Conservation (phyloP, 2,113 vertebrate genomes). For the Peromyscus leucopus region DNA sequence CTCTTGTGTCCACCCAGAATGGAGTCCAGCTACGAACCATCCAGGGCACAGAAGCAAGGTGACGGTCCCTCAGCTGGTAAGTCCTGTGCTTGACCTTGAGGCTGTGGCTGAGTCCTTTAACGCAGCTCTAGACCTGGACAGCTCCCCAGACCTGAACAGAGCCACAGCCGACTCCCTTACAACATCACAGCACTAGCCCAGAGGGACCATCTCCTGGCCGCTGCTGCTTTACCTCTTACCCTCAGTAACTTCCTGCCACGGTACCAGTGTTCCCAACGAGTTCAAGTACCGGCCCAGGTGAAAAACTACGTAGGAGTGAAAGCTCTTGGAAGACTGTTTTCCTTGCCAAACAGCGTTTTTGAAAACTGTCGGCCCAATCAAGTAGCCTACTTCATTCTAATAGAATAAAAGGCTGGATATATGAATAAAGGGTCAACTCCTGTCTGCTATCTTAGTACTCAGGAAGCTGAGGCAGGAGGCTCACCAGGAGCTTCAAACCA, state of each 20-base stretch:
- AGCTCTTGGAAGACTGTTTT: not conserved
- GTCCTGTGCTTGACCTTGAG: not conserved
- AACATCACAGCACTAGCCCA: not conserved
- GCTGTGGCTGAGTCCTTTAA: not conserved
- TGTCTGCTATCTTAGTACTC: not conserved
- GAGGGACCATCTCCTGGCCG: not conserved
- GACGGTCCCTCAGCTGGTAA: not conserved
- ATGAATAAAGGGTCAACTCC: not conserved
- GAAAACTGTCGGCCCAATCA: not conserved
- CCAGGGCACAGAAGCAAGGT: not conserved
- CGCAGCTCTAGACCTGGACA: not conserved
- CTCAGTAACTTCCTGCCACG: not conserved
- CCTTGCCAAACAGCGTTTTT: not conserved
- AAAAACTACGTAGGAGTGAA: not conserved
- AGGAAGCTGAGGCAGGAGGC: not conserved
- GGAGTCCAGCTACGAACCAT: not conserved
- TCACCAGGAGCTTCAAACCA: not conserved
- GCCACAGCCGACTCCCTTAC: not conserved
- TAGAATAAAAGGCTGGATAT: slow-evolving; percentile 8
- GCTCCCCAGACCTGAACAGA: not conserved
- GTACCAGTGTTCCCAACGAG: not conserved
- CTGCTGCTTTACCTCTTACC: not conserved
- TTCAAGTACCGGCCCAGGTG: not conserved
- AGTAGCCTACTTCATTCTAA: slow-evolving; percentile 22
- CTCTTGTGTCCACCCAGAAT: not conserved